Evolutionary conservation across 2,888 invertebrate species (phyloP), one percentile per base, ranked within the genome.

Genomic region (Automeris io): DNA sequence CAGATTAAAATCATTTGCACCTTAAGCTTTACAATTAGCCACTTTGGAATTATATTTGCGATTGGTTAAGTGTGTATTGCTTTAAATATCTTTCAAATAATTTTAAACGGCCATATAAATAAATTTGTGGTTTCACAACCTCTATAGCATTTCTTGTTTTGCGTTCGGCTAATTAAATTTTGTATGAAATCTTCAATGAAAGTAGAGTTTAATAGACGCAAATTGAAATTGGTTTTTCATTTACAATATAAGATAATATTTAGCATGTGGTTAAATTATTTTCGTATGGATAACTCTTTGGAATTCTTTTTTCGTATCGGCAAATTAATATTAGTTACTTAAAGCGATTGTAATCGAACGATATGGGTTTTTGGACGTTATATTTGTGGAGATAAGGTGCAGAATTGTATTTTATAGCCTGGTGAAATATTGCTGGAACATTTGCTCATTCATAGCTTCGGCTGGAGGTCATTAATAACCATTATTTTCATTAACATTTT

Each of bases 401-500:
- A n/a, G n/a, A n/a, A n/a, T n/a, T n/a, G n/a, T n/a, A n/a, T n/a
- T n/a, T n/a, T n/a, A n/a, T n/a, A n/a, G n/a, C n/a, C n/a, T n/a
- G n/a, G n/a, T n/a, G n/a, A n/a, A 7, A 12, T 45, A 35, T 13
- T 36, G 35, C 21, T 8, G 31, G 39, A 41, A 44, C 39, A 37
- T 46, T 18, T 22, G 44, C 43, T 52, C 43, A 46, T 42, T 43
- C 12, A 23, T 42, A 46, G 47, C 47, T 55, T 59, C 51, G 48
- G 47, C 23, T 23, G 40, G 39, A 47, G 50, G 46, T 56, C 57
- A 47, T 64, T 61, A 55, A 61, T 66, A 57, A 57, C 52, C 58
- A 59, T 67, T 63, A 66, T 51, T 47, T 56, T 22, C 49, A 51
- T 54, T 29, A 29, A 8, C 4, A 16, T 16, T 29, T 16, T 16